Percentiles rank a stretch among this genome's conserved stretches.
Conservation (phyloP, 2,888 invertebrate species). For the Apantesis nais region DNA sequence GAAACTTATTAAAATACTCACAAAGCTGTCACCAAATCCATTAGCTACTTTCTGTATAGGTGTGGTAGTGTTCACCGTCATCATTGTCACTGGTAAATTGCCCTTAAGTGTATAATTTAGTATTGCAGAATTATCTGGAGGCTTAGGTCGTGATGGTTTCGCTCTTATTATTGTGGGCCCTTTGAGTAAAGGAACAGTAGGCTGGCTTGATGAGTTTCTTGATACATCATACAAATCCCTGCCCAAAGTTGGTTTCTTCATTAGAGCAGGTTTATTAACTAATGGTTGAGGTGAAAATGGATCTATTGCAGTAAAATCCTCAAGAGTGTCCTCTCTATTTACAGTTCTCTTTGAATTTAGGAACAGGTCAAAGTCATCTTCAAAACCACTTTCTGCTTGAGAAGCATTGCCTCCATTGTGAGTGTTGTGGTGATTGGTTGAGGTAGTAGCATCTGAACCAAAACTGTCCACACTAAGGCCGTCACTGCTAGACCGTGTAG, state of each 20-base stretch:
- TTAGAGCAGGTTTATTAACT: slow-evolving; percentile 63
- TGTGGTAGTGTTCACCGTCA: slow-evolving; percentile 76
- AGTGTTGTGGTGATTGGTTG: slow-evolving; percentile 82
- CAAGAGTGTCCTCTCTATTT: slow-evolving; percentile 73
- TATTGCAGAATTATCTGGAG: slow-evolving; percentile 79
- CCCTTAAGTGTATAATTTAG: slow-evolving; percentile 73
- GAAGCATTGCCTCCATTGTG: slow-evolving; percentile 88
- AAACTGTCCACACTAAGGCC: slow-evolving; percentile 91
- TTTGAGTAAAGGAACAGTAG: slow-evolving; percentile 71
- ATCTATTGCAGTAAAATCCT: slow-evolving; percentile 84
- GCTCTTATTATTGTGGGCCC: slow-evolving; percentile 92
- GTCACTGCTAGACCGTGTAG: slow-evolving; percentile 90
- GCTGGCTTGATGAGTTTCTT: slow-evolving; percentile 71
- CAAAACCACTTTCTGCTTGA: slow-evolving; percentile 92
- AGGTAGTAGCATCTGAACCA: slow-evolving; percentile 89
- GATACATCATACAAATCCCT: slow-evolving; percentile 88
- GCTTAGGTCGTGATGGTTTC: slow-evolving; percentile 86
- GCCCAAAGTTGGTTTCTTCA: slow-evolving; percentile 84
- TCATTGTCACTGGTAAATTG: slow-evolving; percentile 64
- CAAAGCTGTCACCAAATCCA: slow-evolving; percentile 71
- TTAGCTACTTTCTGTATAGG: slow-evolving; percentile 76
- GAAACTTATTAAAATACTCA: slow-evolving; percentile 60
- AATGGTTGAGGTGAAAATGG: slow-evolving; percentile 83
- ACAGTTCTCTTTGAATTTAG: slow-evolving; percentile 74
- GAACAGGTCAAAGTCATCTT: slow-evolving; percentile 92